Evolutionary conservation across 2,888 invertebrate genomes (phyloP).

Genomic region (Pseudoips prasinana): DNA sequence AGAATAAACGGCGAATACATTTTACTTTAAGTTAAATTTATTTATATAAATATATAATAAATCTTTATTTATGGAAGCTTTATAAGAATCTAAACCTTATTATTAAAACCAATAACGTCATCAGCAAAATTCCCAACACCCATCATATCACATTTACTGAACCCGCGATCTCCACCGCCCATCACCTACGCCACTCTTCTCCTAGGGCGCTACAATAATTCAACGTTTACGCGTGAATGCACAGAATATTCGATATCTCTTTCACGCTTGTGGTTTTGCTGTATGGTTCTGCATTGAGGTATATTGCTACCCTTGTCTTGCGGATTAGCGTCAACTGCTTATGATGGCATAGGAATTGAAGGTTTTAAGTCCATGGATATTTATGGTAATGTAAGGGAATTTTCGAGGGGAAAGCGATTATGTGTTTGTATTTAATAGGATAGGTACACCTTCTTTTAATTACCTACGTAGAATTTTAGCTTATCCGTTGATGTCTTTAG

Average conservation of each 20-base stretch:
- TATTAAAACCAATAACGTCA: too few species aligned
- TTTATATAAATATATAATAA: too few species aligned
- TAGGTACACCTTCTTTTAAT: too few species aligned
- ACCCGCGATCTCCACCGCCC: constrained; percentile 19
- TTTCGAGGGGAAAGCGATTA: constrained; percentile 25
- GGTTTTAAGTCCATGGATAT: constrained; percentile 59
- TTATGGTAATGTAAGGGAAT: constrained; percentile 48
- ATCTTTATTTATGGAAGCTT: too few species aligned
- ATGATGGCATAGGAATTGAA: constrained; percentile 71
- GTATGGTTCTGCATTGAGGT: constrained; percentile 60
- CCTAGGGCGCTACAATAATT: constrained; percentile 58
- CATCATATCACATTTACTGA: too few species aligned
- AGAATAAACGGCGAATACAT: too few species aligned
- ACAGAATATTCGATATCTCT: constrained; percentile 74
- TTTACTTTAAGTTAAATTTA: too few species aligned
- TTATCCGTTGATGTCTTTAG: too few species aligned
- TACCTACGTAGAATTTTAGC: too few species aligned
- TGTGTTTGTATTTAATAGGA: too few species aligned
- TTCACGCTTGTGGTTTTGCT: constrained; percentile 57
- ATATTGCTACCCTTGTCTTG: constrained; percentile 60
- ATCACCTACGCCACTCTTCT: constrained; percentile 59
- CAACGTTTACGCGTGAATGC: constrained; percentile 76
- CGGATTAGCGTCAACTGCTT: constrained; percentile 74
- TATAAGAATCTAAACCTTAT: too few species aligned
- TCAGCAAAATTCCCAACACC: too few species aligned